A percentile compares a stretch with the other conserved stretches of the same genome.
These are phyloP conservation scores for Anhinga anhinga DNA, from an alignment of 2,113 vertebrate genomes.

Conservation along the genomic window DNA sequence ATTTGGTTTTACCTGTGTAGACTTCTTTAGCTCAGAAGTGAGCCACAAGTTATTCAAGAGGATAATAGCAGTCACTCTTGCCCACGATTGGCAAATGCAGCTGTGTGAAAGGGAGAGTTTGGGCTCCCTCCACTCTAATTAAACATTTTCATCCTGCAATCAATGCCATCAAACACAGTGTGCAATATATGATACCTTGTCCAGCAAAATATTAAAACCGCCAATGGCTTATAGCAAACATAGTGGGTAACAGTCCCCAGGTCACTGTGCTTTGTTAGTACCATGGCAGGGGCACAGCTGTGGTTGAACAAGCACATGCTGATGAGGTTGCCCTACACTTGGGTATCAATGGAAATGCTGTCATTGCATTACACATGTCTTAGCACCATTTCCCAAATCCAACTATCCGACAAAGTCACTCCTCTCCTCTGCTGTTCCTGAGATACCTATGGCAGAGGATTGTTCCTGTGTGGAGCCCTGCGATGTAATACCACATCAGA, in stretches of 20 bases:
- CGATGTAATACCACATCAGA: background rate
- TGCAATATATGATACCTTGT: background rate
- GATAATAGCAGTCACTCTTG: rapidly evolving
- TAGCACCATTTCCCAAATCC: background rate
- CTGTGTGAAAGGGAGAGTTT: background rate
- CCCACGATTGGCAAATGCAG: rapidly evolving
- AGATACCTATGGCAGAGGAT: background rate
- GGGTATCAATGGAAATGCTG: background rate
- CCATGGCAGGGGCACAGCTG: background rate
- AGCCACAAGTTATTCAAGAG: background rate
- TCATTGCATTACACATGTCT: background rate
- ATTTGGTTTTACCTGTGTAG: background rate
- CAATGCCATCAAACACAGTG: background rate
- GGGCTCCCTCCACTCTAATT: background rate
- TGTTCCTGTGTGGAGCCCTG: background rate
- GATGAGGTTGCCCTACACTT: background rate
- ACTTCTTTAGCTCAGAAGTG: background rate
- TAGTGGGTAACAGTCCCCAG: background rate
- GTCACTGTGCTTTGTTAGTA: background rate
- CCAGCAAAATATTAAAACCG: background rate
- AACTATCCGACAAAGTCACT: background rate
- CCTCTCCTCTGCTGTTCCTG: background rate
- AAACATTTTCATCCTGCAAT: background rate
- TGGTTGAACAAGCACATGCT: background rate
- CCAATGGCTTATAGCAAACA: background rate